Conservation (phyloP, 2,888 invertebrate genomes). For the Diaperis boleti region DNA sequence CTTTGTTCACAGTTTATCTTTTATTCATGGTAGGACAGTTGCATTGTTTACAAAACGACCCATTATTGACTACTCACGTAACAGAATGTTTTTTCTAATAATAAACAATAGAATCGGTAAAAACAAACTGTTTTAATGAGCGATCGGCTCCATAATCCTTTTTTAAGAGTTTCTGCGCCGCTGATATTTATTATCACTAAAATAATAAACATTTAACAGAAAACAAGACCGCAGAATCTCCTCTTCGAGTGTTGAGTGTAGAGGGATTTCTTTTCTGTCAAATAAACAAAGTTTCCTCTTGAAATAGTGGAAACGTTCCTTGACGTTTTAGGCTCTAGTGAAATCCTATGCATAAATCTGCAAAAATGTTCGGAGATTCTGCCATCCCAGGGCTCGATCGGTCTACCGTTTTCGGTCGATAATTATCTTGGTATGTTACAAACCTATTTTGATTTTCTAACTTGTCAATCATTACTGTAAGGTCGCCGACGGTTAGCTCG, state of each 20-base stretch:
- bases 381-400: too few relatives aligned
- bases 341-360: too few relatives aligned
- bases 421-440: background rate
- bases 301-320: too few relatives aligned
- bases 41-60: slow-evolving; percentile 35
- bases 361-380: too few relatives aligned
- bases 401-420: too few relatives aligned
- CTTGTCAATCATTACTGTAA: background rate
- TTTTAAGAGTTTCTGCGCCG: background rate
- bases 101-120: slow-evolving; percentile 25
- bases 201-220: background rate
- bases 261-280: too few relatives aligned
- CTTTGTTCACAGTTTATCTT: slow-evolving; percentile 15
- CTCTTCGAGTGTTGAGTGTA: too few relatives aligned
- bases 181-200: slow-evolving; percentile 13
- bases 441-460: background rate
- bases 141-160: slow-evolving; percentile 4
- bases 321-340: too few relatives aligned
- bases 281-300: too few relatives aligned
- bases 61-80: slow-evolving; percentile 34
- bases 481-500: background rate
- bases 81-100: slow-evolving; percentile 32
- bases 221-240: background rate
- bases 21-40: slow-evolving; percentile 24
- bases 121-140: slow-evolving; percentile 29